These are phyloP conservation scores for Troglohyphantes excavatus DNA, from an alignment of 2,888 invertebrate species.

Conservation along the genomic window DNA sequence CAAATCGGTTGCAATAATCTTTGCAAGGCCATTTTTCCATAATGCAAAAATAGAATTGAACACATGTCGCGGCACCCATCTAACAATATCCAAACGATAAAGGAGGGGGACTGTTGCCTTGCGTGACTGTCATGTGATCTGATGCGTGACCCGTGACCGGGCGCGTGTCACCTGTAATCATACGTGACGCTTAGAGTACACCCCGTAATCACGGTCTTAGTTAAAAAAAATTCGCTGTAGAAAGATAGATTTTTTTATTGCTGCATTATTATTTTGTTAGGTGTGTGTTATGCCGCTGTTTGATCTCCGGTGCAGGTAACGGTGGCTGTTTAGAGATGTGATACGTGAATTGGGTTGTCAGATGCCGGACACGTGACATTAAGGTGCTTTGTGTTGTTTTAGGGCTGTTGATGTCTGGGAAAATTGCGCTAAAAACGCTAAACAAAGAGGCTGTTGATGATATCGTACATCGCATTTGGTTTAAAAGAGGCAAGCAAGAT, in stretches of 20 bases:
- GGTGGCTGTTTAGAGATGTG: no score
- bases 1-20: no score
- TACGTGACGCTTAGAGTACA: slow-evolving; percentile 62
- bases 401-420: background rate
- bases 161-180: slow-evolving; percentile 75
- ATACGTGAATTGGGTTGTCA: no score
- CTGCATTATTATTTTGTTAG: background rate
- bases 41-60: background rate
- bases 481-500: no score
- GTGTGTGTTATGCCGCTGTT: no score
- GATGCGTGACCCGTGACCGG: slow-evolving; percentile 50
- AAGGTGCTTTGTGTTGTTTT: no score
- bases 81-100: background rate
- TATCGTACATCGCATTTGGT: no score
- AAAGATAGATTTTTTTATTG: background rate
- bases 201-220: slow-evolving; percentile 37
- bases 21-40: no score
- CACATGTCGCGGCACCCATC: background rate
- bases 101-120: background rate
- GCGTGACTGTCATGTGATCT: slow-evolving; percentile 5
- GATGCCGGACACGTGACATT: no score
- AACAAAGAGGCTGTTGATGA: no score
- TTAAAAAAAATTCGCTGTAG: background rate
- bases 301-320: no score
- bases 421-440: background rate